A percentile compares a stretch with the other conserved stretches of the same genome.
phyloP scores from a whole-genome alignment of 1,140 invertebrate genomes.

The Colletes gigas region DNA sequence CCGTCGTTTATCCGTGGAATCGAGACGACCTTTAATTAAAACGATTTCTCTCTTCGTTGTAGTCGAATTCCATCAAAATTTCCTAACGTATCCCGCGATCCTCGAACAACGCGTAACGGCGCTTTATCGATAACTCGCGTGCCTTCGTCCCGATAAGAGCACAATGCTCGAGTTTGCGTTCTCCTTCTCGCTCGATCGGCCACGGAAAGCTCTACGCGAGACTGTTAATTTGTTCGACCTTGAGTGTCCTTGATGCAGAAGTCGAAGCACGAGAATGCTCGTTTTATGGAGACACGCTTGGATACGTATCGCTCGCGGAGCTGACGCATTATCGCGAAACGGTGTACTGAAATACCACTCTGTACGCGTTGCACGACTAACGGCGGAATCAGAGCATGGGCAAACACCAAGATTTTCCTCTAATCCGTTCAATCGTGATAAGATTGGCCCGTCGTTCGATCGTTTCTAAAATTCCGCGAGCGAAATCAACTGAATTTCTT shows the following conservation, averaged over 20 bases:
- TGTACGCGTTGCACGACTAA: neutral
- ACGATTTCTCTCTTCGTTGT: conserved; percentile 42
- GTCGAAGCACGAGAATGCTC: neutral
- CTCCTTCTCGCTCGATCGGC: conserved; percentile 17
- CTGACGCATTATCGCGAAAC: neutral
- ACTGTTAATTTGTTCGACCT: neutral
- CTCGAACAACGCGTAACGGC: neutral
- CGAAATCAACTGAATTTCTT: neutral
- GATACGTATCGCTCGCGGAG: neutral
- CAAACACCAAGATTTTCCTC: neutral
- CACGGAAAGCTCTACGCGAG: neutral
- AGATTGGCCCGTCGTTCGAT: neutral
- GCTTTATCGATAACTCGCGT: neutral
- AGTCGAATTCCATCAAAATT: conserved; percentile 17
- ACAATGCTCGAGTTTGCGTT: neutral
- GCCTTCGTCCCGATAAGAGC: too few species aligned
- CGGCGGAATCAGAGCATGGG: conserved; percentile 27
- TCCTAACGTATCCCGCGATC: neutral
- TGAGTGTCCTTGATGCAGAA: neutral
- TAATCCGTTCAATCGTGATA: neutral
- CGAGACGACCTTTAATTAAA: neutral
- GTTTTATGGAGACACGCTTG: neutral
- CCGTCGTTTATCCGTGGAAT: conserved; percentile 47
- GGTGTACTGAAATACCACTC: too few species aligned
- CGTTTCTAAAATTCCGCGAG: neutral